Base-by-base conservation (phyloP, 2,888 invertebrate species). In the Nomada flava region DNA sequence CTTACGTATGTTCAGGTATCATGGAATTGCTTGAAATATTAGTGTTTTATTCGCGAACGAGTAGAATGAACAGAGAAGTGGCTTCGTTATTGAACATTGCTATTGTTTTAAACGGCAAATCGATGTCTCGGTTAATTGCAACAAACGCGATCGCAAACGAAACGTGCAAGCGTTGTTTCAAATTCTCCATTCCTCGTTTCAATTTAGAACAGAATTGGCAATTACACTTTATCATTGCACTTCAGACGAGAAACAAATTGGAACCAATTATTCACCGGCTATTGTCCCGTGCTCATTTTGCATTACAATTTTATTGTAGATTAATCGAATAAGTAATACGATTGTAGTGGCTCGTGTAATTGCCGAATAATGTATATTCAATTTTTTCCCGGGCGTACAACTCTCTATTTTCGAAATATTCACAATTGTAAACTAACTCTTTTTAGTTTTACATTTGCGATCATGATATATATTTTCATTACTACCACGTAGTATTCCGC, bases 241-340 rank as follows among this genome's bases (percentile, higher is more conserved):
- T 20, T 36, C 15, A 11, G 13, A 63, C 36, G 67, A 15, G 36
- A 67, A 53, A 20, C 36, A n/a, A 53, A 53, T 67, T 53, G 65
- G 18, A 29, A 53, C 18, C 13, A 7, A 2, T 52, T 57, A 57
- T 57, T 18, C 15, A 5, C 18, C 18, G 36, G 26, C 26, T 0
- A 36, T 20, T 53, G 13, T n/a, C 36, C 36, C 36, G 7, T 15
- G 20, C 26, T 20, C 20, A 36, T 67, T 36, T 67, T 20, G 18
- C 36, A 36, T 65, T 18, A 13, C n/a, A 53, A 36, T 11, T 67
- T 53, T 15, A 20, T 67, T 4, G 7, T 13, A 9, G 10, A 23
- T 47, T 2, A 10, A 36, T 7, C 18, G 13, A 13, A 13, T 15
- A 47, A 47, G 15, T 13, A 47, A 47, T 15, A 15, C 4, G 13